Evolutionary conservation across 2,888 invertebrate genomes (phyloP).

Genomic region (Podotricha telesiphe): DNA sequence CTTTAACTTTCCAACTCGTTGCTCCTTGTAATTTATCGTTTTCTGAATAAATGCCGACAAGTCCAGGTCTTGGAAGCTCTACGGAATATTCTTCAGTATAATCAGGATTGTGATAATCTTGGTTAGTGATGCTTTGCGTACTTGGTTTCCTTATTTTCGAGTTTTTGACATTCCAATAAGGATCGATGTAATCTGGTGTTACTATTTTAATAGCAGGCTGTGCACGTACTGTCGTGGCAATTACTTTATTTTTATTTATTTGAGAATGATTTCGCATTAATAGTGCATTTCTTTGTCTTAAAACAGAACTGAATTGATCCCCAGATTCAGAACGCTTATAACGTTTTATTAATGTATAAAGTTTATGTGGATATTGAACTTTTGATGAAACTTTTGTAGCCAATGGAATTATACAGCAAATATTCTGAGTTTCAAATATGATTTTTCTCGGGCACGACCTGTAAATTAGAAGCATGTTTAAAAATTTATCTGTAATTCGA

Average conservation of each 20-base stretch:
- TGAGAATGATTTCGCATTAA: constrained; percentile 55
- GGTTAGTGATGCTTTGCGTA: constrained; percentile 38
- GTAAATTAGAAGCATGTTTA: constrained; percentile 30
- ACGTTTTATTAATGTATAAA: constrained; percentile 28
- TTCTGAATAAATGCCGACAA: constrained; percentile 72
- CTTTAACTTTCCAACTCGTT: constrained; percentile 53
- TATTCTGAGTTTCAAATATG: constrained; percentile 44
- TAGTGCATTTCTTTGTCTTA: constrained; percentile 64
- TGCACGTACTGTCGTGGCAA: constrained; percentile 46
- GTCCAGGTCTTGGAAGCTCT: constrained; percentile 71
- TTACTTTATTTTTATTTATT: constrained; percentile 47
- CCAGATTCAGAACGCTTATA: constrained; percentile 52
- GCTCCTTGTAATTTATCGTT: constrained; percentile 49
- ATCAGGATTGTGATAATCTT: constrained; percentile 45
- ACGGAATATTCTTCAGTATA: constrained; percentile 61
- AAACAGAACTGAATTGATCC: constrained; percentile 48
- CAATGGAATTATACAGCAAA: constrained; percentile 64
- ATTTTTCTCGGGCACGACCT: constrained; percentile 46
- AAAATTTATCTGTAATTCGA: constrained; percentile 11
- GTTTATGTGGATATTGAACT: constrained; percentile 51
- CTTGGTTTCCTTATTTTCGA: constrained; percentile 53
- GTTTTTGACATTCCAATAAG: constrained; percentile 75
- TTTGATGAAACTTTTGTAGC: constrained; percentile 45
- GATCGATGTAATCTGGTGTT: constrained; percentile 63
- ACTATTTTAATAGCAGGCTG: constrained; percentile 53